phyloP scores from a whole-genome alignment of 2,797 vertebrate species.

The Chaetophractus vellerosus region DNA sequence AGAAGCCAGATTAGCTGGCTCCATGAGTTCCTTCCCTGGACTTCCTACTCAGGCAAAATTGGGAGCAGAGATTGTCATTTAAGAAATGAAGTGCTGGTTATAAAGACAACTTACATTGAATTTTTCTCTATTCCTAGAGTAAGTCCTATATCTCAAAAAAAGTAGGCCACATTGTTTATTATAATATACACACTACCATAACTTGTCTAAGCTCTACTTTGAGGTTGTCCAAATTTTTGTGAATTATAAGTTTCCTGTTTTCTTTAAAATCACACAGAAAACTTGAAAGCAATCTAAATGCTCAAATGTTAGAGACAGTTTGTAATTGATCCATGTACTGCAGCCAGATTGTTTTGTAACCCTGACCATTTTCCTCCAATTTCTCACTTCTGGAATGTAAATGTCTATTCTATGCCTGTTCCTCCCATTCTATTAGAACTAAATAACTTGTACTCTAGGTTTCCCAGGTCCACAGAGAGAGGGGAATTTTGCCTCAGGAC shows the following conservation, averaged over 20 bases:
- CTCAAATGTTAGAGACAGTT: too few relatives aligned
- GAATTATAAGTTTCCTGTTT: constrained; percentile 35
- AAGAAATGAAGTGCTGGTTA: neutral
- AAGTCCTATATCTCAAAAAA: neutral
- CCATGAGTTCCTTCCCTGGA: neutral
- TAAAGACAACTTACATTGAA: neutral
- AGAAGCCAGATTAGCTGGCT: neutral
- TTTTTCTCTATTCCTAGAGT: neutral
- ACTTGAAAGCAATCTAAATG: neutral
- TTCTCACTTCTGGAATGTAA: too few relatives aligned
- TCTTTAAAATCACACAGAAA: neutral
- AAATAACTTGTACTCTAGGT: too few relatives aligned
- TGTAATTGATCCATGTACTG: neutral
- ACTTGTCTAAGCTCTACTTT: neutral
- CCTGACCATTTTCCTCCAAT: neutral
- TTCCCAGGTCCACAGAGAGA: too few relatives aligned
- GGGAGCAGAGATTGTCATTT: neutral
- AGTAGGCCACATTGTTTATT: neutral
- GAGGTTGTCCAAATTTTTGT: neutral
- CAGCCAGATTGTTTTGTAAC: neutral
- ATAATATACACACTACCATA: neutral
- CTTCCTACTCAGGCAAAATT: neutral
- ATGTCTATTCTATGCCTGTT: too few relatives aligned
- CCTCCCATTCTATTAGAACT: too few relatives aligned
- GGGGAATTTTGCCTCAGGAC: too few relatives aligned